These are phyloP conservation scores for Enteromius radiatus DNA, from an alignment of 2,797 vertebrate genomes.

Conservation along the genomic window DNA sequence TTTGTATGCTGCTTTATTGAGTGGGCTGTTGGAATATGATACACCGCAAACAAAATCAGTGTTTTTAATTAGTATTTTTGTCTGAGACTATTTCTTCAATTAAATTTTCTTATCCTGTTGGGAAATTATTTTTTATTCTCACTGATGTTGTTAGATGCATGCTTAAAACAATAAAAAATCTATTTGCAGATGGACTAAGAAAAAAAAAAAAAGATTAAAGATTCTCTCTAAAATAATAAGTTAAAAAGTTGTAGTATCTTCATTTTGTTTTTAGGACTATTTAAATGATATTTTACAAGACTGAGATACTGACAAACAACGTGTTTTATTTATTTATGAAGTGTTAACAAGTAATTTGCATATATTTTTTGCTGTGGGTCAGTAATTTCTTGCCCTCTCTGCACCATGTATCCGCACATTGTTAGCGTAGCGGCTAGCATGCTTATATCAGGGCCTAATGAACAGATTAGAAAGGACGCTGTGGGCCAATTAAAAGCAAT, in stretches of 20 bases:
- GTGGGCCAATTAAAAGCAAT: constrained; percentile 78
- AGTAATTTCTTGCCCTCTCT: neutral
- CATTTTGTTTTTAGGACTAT: neutral
- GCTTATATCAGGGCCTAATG: constrained; percentile 44
- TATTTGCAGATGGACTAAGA: neutral
- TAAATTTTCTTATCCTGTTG: neutral
- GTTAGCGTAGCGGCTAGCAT: constrained; percentile 22
- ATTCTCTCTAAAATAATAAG: neutral
- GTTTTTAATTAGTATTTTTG: neutral
- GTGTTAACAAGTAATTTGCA: neutral
- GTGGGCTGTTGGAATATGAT: neutral
- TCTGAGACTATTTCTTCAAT: neutral
- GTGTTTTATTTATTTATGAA: neutral
- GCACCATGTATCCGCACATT: neutral
- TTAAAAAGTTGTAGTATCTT: neutral
- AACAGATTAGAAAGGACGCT: constrained; percentile 59
- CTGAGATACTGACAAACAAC: neutral
- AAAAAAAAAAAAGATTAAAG: neutral
- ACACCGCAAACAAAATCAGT: neutral
- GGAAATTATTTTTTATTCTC: neutral
- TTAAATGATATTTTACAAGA: neutral
- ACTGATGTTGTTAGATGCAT: neutral
- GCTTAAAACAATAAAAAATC: neutral
- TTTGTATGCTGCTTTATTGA: neutral
- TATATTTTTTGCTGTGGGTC: neutral